Conservation (phyloP, 2,113 vertebrate species). For the Paramisgurnus dabryanus region DNA sequence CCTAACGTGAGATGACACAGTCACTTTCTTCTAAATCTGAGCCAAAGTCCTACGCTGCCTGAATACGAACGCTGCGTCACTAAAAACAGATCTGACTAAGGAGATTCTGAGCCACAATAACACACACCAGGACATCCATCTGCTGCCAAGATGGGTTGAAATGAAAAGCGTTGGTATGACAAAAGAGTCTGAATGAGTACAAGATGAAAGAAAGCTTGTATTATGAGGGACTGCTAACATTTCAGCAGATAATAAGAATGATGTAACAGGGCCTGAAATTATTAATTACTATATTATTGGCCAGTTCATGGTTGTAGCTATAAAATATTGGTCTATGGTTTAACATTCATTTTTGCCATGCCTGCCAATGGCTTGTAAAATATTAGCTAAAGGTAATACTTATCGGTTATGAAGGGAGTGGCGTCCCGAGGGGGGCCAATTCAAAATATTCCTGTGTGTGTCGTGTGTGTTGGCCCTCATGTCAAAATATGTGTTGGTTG, state of each 20-base stretch:
- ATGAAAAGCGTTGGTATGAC: not conserved
- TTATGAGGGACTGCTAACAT: constrained; percentile 27
- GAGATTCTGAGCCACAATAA: constrained; percentile 4
- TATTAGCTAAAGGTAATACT: no score
- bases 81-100: constrained; percentile 26
- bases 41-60: not conserved
- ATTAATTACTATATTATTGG: constrained; percentile 13
- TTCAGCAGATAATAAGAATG: constrained; percentile 24
- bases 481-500: no score
- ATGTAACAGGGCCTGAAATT: constrained; percentile 43
- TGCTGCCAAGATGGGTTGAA: not conserved
- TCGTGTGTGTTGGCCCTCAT: no score
- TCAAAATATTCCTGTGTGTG: no score
- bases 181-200: constrained; percentile 28
- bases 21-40: not conserved
- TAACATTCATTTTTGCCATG: no score
- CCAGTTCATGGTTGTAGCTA: not conserved
- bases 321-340: not conserved
- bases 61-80: not conserved
- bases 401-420: no score
- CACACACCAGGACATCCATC: not conserved
- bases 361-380: no score
- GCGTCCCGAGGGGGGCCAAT: no score
- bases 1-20: not conserved
- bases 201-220: constrained; percentile 1